These are phyloP conservation scores for Zaprionus ornatus DNA, from an alignment of 1,140 invertebrate genomes.

Conservation along the genomic window DNA sequence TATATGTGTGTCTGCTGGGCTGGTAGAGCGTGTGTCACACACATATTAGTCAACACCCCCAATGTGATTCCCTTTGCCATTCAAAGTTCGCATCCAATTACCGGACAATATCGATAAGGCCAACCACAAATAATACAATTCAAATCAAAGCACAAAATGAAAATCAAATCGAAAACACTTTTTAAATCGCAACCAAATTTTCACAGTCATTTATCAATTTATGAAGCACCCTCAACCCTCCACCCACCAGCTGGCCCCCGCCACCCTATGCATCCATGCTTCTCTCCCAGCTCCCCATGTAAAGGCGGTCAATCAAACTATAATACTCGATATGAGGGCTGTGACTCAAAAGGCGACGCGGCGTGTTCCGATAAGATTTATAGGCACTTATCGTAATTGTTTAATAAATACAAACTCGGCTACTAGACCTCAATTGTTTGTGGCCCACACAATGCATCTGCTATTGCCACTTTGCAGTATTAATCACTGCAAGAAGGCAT, in stretches of 20 bases:
- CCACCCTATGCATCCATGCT: not conserved
- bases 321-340: not conserved
- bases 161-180: not conserved
- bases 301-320: constrained; percentile 1
- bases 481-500: too few species aligned
- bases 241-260: not conserved
- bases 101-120: constrained; percentile 13
- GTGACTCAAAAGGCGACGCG: constrained; percentile 30
- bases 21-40: constrained; percentile 22
- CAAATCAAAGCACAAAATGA: not conserved
- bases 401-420: not conserved
- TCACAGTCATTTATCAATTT: not conserved
- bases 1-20: not conserved
- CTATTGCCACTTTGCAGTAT: too few species aligned
- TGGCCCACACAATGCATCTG: too few species aligned
- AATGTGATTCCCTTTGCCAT: constrained; percentile 25
- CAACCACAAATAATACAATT: not conserved
- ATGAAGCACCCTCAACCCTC: too few species aligned
- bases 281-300: not conserved
- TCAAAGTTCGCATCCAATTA: constrained; percentile 27
- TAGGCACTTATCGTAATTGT: constrained; percentile 26
- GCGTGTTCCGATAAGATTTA: constrained; percentile 8
- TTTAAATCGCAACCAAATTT: not conserved
- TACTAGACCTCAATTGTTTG: not conserved
- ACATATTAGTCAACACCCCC: constrained; percentile 30